These are phyloP conservation scores for Danio jaintianensis DNA, from an alignment of 2,797 vertebrate species.

Conservation along the genomic window DNA sequence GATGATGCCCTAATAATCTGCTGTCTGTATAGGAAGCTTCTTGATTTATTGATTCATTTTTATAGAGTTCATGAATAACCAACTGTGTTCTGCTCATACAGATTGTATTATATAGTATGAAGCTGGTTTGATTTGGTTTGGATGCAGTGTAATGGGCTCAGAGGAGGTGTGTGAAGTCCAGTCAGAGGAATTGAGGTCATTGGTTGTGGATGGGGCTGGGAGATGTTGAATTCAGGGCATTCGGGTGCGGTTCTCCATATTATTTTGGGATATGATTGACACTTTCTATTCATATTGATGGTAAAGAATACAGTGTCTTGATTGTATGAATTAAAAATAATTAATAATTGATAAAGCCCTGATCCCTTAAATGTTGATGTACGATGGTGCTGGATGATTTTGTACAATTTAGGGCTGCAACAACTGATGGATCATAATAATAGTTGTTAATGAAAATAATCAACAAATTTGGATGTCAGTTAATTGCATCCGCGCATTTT, in stretches of 20 bases:
- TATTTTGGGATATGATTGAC: constrained; percentile 36
- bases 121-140: neutral
- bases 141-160: neutral
- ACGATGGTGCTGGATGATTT: too few relatives aligned
- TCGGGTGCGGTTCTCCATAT: constrained; percentile 33
- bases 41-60: neutral
- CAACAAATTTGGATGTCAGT: too few relatives aligned
- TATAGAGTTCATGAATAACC: neutral
- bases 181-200: constrained; percentile 17
- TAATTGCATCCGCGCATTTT: too few relatives aligned
- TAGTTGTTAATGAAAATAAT: too few relatives aligned
- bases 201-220: constrained; percentile 8
- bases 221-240: constrained; percentile 32
- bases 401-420: too few relatives aligned
- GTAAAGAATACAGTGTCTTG: neutral
- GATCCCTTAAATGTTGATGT: neutral
- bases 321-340: too few relatives aligned
- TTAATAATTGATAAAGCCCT: too few relatives aligned
- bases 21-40: neutral
- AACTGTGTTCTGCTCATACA: neutral
- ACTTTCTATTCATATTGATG: constrained; percentile 17
- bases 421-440: too few relatives aligned
- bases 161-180: neutral
- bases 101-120: neutral
- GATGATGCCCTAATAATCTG: neutral